These are phyloP conservation scores for Koerneria pararmatus DNA, from an alignment of 2,888 invertebrate species.

Conservation along the genomic window DNA sequence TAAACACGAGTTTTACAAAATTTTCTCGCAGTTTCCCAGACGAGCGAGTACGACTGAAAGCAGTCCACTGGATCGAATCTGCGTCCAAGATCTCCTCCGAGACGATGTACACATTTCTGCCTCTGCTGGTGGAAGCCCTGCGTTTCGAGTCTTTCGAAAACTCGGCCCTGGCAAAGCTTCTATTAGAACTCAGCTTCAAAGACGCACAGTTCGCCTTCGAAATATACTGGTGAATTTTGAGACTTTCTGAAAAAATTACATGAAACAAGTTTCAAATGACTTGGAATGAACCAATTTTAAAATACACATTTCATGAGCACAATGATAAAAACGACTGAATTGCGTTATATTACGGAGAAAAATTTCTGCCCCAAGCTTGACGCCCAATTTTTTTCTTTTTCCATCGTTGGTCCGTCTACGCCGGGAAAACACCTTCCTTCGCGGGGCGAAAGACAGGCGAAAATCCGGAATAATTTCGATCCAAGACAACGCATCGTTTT, in stretches of 20 bases:
- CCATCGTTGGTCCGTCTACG: no score
- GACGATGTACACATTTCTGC: constrained; percentile 78
- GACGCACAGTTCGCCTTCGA: constrained; percentile 89
- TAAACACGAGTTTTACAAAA: background rate
- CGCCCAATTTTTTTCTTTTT: no score
- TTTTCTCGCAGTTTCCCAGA: constrained; percentile 77
- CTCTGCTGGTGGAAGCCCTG: constrained; percentile 69
- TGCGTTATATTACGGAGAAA: no score
- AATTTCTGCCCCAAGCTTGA: no score
- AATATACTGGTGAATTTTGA: constrained; percentile 75
- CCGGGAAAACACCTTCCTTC: no score
- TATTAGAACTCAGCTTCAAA: constrained; percentile 77
- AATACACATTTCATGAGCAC: no score
- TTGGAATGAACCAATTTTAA: no score
- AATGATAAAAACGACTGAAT: no score
- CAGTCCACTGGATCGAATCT: constrained; percentile 75
- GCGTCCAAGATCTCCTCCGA: constrained; percentile 63
- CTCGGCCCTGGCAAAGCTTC: constrained; percentile 77
- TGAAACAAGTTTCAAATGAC: no score
- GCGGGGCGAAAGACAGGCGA: no score
- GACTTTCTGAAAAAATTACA: background rate
- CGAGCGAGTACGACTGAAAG: constrained; percentile 77
- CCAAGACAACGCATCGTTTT: no score
- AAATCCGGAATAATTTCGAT: no score
- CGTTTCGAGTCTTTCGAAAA: constrained; percentile 81